phyloP scores from a whole-genome alignment of 2,888 invertebrate species.

The Erpobdella octoculata region DNA sequence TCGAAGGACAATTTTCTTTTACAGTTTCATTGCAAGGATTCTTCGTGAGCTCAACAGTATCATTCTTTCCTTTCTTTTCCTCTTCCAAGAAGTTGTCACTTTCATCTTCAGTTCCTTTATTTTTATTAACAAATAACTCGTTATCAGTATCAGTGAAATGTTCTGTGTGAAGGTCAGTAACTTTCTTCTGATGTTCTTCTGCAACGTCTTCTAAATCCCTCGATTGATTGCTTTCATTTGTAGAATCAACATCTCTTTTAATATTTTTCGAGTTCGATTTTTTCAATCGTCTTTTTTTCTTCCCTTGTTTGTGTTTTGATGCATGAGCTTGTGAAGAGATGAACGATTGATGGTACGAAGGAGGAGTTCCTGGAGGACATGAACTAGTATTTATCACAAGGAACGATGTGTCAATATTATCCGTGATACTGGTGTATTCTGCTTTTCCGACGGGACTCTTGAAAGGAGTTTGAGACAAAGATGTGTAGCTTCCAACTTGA shows the following conservation, averaged over 20 bases:
- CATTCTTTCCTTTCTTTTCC: too few species aligned
- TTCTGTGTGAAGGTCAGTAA: slow-evolving; percentile 67
- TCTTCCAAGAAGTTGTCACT: too few species aligned
- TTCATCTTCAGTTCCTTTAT: too few species aligned
- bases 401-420: slow-evolving; percentile 73
- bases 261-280: too few species aligned
- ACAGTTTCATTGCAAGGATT: too few species aligned
- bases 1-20: not conserved
- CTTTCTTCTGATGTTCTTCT: slow-evolving; percentile 78
- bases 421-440: slow-evolving; percentile 86
- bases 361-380: slow-evolving; percentile 45
- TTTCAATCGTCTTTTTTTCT: too few species aligned
- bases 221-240: slow-evolving; percentile 62
- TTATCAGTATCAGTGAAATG: slow-evolving; percentile 52
- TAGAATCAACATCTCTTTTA: too few species aligned
- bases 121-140: slow-evolving; percentile 45
- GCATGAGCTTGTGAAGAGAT: too few species aligned
- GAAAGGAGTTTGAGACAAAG: slow-evolving; percentile 41
- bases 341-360: too few species aligned
- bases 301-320: too few species aligned
- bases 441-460: slow-evolving; percentile 53
- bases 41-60: not conserved
- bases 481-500: too few species aligned
- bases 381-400: slow-evolving; percentile 36
- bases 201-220: slow-evolving; percentile 84